These are phyloP conservation scores for Allygus modestus DNA, from an alignment of 2,888 invertebrate species.

Conservation along the genomic window DNA sequence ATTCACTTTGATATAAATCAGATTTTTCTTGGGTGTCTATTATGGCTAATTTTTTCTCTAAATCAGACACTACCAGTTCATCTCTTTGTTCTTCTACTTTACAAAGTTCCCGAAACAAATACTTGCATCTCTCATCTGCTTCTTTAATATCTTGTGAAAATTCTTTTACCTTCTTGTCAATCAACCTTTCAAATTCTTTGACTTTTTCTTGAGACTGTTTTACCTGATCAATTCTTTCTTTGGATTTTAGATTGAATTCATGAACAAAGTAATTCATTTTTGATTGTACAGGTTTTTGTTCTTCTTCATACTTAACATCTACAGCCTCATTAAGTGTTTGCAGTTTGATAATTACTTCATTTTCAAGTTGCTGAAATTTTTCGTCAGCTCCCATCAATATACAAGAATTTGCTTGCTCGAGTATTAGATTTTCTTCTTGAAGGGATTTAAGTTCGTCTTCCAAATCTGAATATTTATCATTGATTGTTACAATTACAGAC, in stretches of 20 bases:
- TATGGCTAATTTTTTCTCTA: slow-evolving; percentile 33
- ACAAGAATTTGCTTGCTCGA: neutral
- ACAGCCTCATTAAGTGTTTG: neutral
- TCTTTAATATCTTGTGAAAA: slow-evolving; percentile 40
- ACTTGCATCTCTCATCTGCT: slow-evolving; percentile 50
- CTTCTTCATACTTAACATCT: neutral
- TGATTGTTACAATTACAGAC: slow-evolving; percentile 19
- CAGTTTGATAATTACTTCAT: neutral
- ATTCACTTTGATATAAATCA: slow-evolving; percentile 9
- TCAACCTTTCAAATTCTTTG: slow-evolving; percentile 30
- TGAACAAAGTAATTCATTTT: slow-evolving; percentile 38
- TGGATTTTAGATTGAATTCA: slow-evolving; percentile 12
- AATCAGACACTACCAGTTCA: slow-evolving; percentile 40
- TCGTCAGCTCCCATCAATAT: neutral
- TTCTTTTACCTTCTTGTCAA: slow-evolving; percentile 7
- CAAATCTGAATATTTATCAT: slow-evolving; percentile 42
- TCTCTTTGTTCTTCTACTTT: slow-evolving; percentile 56
- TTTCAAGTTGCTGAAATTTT: slow-evolving; percentile 5
- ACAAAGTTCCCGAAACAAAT: slow-evolving; percentile 41
- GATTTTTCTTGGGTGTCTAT: slow-evolving; percentile 39
- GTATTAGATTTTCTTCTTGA: slow-evolving; percentile 22
- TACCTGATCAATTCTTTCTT: slow-evolving; percentile 8
- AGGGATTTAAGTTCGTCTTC: slow-evolving; percentile 31
- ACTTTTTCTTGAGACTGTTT: slow-evolving; percentile 22
- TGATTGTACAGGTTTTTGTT: neutral